phyloP scores from a whole-genome alignment of 2,888 invertebrate genomes.

The Amphipyra tragopoginis region DNA sequence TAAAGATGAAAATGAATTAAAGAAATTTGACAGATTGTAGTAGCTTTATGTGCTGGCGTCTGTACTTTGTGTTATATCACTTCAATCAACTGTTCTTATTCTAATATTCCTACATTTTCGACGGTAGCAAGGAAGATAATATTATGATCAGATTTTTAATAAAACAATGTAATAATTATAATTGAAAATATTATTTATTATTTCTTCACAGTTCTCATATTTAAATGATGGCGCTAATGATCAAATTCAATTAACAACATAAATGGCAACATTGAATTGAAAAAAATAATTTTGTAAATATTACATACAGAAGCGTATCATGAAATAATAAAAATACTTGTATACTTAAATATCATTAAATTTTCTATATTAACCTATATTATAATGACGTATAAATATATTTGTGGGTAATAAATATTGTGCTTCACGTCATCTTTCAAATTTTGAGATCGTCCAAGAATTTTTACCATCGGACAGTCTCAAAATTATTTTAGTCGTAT shows the following conservation, averaged over 20 bases:
- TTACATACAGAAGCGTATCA: constrained; percentile 70
- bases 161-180: constrained; percentile 17
- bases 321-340: constrained; percentile 54
- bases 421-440: constrained; percentile 63
- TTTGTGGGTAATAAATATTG: constrained; percentile 63
- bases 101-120: too few relatives aligned
- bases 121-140: too few relatives aligned
- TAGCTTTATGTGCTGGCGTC: too few relatives aligned
- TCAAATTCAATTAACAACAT: constrained; percentile 39
- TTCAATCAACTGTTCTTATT: too few relatives aligned
- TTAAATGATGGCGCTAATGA: constrained; percentile 28
- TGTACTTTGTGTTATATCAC: too few relatives aligned
- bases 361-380: constrained; percentile 42
- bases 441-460: constrained; percentile 88
- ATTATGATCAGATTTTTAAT: neutral
- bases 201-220: constrained; percentile 38
- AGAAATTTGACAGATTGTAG: too few relatives aligned
- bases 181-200: constrained; percentile 52
- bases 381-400: constrained; percentile 52
- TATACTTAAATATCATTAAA: constrained; percentile 50
- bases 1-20: too few relatives aligned
- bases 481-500: constrained; percentile 73
- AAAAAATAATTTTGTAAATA: constrained; percentile 69
- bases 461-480: constrained; percentile 80
- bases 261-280: constrained; percentile 47